phyloP scores from a whole-genome alignment of 2,113 vertebrate species.

The Ranitomeya variabilis region DNA sequence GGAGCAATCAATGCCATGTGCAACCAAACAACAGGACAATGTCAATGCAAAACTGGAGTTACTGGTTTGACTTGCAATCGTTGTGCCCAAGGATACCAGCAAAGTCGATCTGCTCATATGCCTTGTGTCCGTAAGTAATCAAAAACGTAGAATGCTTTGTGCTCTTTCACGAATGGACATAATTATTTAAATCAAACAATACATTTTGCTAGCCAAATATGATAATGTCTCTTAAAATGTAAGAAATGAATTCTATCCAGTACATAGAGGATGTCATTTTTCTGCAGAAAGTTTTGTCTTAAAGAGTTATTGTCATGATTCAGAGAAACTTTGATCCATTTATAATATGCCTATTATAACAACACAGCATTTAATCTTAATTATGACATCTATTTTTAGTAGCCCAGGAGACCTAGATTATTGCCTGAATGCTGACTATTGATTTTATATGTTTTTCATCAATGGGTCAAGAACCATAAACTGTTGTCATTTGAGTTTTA shows the following conservation, averaged over 20 bases:
- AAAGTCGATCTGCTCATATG: slow-evolving; percentile 79
- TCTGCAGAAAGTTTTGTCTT: neutral
- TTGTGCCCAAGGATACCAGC: slow-evolving; percentile 82
- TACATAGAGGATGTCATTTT: neutral
- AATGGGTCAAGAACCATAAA: too few species aligned
- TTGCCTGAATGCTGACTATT: too few species aligned
- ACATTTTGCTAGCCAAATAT: neutral
- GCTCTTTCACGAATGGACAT: neutral
- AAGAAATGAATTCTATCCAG: neutral
- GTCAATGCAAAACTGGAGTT: slow-evolving; percentile 84
- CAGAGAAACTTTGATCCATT: neutral
- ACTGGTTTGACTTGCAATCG: slow-evolving; percentile 82
- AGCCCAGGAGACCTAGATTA: too few species aligned
- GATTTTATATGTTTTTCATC: too few species aligned
- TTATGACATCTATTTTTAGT: too few species aligned
- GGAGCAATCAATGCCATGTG: slow-evolving; percentile 81
- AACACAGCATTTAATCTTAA: too few species aligned
- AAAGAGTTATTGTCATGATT: neutral
- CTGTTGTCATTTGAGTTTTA: too few species aligned
- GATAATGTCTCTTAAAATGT: neutral
- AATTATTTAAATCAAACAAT: neutral
- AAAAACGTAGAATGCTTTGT: neutral
- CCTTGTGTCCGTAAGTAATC: slow-evolving; percentile 81
- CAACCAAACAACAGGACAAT: slow-evolving; percentile 88
- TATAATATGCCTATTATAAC: neutral